Conservation (phyloP, 2,797 vertebrate genomes). For the Xenopus petersii region DNA sequence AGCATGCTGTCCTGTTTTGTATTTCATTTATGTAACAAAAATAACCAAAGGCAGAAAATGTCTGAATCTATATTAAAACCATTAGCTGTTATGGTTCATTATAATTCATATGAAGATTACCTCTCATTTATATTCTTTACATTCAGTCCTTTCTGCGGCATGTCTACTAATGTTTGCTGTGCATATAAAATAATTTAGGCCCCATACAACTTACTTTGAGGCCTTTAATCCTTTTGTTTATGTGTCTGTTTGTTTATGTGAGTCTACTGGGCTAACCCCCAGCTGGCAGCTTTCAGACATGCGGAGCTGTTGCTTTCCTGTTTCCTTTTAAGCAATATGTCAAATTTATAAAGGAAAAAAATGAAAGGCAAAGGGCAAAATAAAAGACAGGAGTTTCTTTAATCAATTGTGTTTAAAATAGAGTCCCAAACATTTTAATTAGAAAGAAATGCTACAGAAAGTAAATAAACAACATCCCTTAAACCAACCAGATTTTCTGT, state of each 20-base stretch:
- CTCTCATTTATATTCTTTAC: too few relatives aligned
- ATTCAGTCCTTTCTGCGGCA: too few relatives aligned
- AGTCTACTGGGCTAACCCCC: slow-evolving; percentile 5
- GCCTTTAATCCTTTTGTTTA: slow-evolving; percentile 20
- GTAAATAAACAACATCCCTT: not conserved
- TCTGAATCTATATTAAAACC: too few relatives aligned
- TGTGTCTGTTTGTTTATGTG: not conserved
- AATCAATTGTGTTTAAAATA: not conserved
- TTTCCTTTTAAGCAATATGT: slow-evolving; percentile 3
- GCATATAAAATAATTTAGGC: not conserved
- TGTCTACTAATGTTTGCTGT: not conserved
- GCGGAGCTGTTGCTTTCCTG: slow-evolving; percentile 11
- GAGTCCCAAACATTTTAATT: not conserved
- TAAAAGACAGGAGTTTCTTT: not conserved
- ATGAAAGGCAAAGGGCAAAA: too few relatives aligned
- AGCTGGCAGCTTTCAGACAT: slow-evolving; percentile 2
- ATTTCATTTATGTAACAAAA: too few relatives aligned
- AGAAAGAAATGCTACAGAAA: not conserved
- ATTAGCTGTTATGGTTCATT: too few relatives aligned
- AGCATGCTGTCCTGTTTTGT: too few relatives aligned
- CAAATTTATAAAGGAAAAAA: slow-evolving; percentile 1
- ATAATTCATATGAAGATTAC: too few relatives aligned
- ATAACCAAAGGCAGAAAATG: too few relatives aligned
- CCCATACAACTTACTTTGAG: not conserved
- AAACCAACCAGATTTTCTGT: too few relatives aligned